Percentiles rank a stretch among this genome's conserved stretches.
These are phyloP conservation scores for Epicampocera succincta DNA, from an alignment of 2,888 invertebrate genomes.

Conservation along the genomic window DNA sequence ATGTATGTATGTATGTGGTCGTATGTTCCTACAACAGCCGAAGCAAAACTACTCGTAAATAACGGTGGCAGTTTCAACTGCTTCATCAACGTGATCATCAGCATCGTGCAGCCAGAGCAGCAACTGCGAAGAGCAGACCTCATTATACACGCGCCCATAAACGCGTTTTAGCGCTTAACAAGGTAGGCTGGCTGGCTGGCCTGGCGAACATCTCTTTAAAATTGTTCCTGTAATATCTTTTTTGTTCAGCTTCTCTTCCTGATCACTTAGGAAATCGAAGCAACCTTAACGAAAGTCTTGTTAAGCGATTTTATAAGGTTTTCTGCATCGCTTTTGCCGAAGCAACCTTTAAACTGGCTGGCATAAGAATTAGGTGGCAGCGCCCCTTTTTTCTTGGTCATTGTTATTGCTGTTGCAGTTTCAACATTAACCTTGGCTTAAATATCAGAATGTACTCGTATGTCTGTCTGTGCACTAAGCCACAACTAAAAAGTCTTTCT, in stretches of 20 bases:
- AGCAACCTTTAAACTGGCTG: background rate
- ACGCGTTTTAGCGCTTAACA: constrained; percentile 71
- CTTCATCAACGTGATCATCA: constrained; percentile 43
- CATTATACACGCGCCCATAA: constrained; percentile 65
- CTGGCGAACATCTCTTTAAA: constrained; percentile 55
- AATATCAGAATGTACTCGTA: constrained; percentile 44
- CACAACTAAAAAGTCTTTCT: constrained; percentile 69
- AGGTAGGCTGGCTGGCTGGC: constrained; percentile 67
- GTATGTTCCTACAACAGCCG: constrained; percentile 12
- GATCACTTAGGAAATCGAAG: constrained; percentile 15
- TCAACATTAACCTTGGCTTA: constrained; percentile 60
- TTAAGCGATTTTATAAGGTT: constrained; percentile 66
- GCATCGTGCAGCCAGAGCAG: constrained; percentile 11
- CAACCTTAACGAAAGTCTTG: constrained; percentile 56
- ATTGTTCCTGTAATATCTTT: constrained; percentile 40
- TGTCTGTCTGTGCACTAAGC: no score
- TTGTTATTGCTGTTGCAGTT: constrained; percentile 20
- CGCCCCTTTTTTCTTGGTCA: constrained; percentile 54
- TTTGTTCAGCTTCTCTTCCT: constrained; percentile 18
- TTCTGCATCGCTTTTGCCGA: constrained; percentile 14
- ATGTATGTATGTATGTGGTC: no score
- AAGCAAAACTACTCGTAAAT: constrained; percentile 37
- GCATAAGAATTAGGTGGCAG: constrained; percentile 65
- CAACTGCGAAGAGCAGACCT: constrained; percentile 9
- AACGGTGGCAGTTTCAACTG: constrained; percentile 64